A percentile compares a stretch with the other conserved stretches of the same genome.
Evolutionary conservation across 2,113 vertebrate species (phyloP).

Genomic region (Oreochromis niloticus): DNA sequence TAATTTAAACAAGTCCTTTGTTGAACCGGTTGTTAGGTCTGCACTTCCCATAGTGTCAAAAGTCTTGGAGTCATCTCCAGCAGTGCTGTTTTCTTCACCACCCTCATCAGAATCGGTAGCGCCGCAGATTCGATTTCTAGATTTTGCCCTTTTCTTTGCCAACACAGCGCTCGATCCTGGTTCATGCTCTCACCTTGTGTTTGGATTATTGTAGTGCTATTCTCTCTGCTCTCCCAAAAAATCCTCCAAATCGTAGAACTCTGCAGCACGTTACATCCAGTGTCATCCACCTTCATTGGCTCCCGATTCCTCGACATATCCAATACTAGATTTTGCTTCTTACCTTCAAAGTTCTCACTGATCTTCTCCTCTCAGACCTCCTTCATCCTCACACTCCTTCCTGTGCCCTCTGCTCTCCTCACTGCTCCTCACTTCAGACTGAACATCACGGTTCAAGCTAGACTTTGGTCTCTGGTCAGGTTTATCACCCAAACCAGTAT

Average conservation of each 20-base stretch:
- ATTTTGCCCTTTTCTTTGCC: background rate
- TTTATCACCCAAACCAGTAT: background rate
- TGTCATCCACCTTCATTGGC: background rate
- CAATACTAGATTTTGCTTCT: background rate
- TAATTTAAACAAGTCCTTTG: background rate
- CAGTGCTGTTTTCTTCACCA: background rate
- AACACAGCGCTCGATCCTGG: background rate
- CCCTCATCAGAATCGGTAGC: background rate
- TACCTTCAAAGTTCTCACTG: background rate
- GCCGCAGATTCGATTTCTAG: background rate
- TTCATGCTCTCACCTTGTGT: background rate
- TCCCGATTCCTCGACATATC: rapidly evolving
- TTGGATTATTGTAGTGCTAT: background rate
- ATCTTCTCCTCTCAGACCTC: background rate
- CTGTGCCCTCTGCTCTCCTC: background rate
- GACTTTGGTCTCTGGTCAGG: background rate
- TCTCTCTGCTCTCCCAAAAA: background rate
- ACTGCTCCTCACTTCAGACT: background rate
- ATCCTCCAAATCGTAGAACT: background rate
- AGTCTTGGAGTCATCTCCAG: background rate
- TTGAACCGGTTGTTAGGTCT: rapidly evolving
- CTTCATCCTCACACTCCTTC: background rate
- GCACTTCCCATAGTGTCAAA: rapidly evolving
- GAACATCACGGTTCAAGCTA: background rate
- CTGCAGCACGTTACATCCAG: rapidly evolving